A percentile compares a stretch with the other conserved stretches of the same genome.
phyloP scores from a whole-genome alignment of 1,140 invertebrate genomes.

The Odontomachus brunneus region DNA sequence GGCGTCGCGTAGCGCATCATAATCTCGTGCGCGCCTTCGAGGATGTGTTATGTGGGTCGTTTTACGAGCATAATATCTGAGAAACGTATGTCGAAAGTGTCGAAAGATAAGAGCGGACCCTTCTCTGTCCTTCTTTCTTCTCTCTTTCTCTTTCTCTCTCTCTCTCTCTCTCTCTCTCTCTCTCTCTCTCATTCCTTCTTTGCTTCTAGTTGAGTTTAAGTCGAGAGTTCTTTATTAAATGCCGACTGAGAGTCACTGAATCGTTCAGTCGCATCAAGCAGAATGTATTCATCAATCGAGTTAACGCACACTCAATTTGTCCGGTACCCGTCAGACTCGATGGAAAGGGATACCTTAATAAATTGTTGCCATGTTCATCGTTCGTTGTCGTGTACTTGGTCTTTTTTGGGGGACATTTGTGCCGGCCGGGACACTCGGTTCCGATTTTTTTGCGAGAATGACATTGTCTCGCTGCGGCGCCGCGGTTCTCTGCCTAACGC shows the following conservation, averaged over 20 bases:
- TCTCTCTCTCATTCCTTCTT: neutral
- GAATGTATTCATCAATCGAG: constrained; percentile 75
- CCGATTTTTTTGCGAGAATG: constrained; percentile 63
- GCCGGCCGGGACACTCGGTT: constrained; percentile 52
- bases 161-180: too few relatives aligned
- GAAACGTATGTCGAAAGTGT: neutral
- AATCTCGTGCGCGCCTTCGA: constrained; percentile 17
- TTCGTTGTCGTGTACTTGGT: constrained; percentile 36
- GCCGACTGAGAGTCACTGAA: constrained; percentile 69
- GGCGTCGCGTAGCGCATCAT: neutral
- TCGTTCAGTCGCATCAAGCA: constrained; percentile 63
- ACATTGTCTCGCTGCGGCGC: constrained; percentile 60
- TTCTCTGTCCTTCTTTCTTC: neutral
- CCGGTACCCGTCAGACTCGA: constrained; percentile 66
- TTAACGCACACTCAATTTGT: constrained; percentile 76
- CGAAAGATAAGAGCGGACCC: neutral
- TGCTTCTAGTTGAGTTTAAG: constrained; percentile 1
- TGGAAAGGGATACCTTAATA: constrained; percentile 75
- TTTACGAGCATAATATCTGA: constrained; percentile 21
- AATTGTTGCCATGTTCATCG: constrained; percentile 72
- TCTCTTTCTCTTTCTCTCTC: neutral
- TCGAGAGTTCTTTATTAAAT: constrained; percentile 36
- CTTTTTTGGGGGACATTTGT: constrained; percentile 54
- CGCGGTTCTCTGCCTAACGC: constrained; percentile 17
- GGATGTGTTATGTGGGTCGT: constrained; percentile 9